Evolutionary conservation across 1,140 invertebrate genomes (phyloP).

Genomic region (Drosophila triauraria): DNA sequence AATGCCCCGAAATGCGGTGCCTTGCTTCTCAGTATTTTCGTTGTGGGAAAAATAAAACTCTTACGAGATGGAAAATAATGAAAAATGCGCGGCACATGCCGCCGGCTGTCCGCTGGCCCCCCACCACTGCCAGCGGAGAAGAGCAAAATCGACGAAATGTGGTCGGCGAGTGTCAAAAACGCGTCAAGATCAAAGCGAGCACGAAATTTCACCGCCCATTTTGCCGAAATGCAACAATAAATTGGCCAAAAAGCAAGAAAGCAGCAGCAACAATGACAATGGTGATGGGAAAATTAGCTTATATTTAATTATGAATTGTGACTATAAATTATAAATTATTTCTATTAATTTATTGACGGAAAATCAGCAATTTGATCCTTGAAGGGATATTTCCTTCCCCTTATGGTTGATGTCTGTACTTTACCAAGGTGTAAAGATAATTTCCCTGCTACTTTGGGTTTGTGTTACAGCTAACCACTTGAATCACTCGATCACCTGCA

Average conservation of each 20-base stretch:
- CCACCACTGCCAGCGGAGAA: not conserved
- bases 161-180: constrained; percentile 76
- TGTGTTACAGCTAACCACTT: not conserved
- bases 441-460: not conserved
- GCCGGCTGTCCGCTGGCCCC: constrained; percentile 44
- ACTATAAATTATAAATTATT: no score
- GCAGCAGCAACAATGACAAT: constrained; percentile 30
- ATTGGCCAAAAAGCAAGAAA: constrained; percentile 60
- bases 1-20: constrained; percentile 64
- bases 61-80: constrained; percentile 48
- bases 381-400: no score
- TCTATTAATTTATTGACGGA: no score
- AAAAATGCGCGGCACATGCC: constrained; percentile 70
- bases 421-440: not conserved
- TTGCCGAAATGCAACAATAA: constrained; percentile 80
- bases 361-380: not conserved
- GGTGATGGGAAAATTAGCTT: constrained; percentile 1
- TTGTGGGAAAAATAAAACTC: constrained; percentile 26
- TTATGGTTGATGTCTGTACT: no score
- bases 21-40: constrained; percentile 24
- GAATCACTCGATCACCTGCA: not conserved
- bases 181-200: constrained; percentile 81
- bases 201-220: constrained; percentile 69
- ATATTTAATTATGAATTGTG: not conserved
- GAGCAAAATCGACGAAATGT: constrained; percentile 33